Evolutionary conservation across 2,888 invertebrate genomes (phyloP), one percentile per base, ranked within the genome.

Genomic region (Clitarchus hookeri): DNA sequence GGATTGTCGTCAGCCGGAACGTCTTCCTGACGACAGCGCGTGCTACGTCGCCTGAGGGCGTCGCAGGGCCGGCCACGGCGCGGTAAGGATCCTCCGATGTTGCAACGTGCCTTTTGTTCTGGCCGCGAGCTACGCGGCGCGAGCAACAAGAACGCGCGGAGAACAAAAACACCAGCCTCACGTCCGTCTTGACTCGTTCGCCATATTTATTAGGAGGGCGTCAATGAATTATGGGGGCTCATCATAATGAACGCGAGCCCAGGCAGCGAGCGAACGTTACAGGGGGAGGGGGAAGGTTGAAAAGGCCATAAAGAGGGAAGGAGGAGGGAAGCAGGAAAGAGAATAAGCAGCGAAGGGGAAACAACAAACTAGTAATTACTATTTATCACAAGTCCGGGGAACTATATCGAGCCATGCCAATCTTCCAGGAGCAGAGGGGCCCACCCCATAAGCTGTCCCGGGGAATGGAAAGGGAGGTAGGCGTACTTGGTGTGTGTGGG

Each of bases 331-430:
- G 79, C 86, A 80, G 78, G 44, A 84, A 80, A 85, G 82, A 82
- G 82, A 82, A 44, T 82, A 27, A 82, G 36, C 82, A 65, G 65
- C n/a, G 85, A 87, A 88, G 85, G 86, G 87, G 87, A 87, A 87
- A 87, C 86, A 86, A 82, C 87, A 87, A 88, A 87, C 85, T 88
- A 88, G 88, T 88, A 88, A 88, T 88, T 88, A 88, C 88, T 88
- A 88, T 88, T 88, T 88, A 88, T 88, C 88, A 88, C 88, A 88
- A 82, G 82, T 86, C 78, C 82, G 86, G 87, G 87, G 87, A 88
- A 88, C 88, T 88, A 88, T 88, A 88, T 88, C 88, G 88, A 88
- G 87, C 88, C 88, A 87, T 88, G 88, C 88, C 88, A 88, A 88
- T 88, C 88, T 88, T 85, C 44, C 87, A 86, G 84, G 86, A 86